phyloP scores from a whole-genome alignment of 2,113 vertebrate species.

The Poeciliopsis prolifica region DNA sequence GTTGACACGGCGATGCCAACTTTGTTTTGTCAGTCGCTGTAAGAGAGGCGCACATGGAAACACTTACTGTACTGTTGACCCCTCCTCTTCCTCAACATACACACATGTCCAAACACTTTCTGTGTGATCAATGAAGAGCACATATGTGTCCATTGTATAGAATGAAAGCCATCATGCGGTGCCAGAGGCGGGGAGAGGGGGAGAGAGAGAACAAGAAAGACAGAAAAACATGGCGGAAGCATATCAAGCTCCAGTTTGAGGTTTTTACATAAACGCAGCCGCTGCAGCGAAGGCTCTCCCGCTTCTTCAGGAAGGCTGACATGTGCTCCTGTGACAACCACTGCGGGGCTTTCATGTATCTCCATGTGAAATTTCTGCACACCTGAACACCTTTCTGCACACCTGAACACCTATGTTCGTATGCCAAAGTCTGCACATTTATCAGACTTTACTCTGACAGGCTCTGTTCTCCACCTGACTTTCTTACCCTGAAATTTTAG shows the following conservation, averaged over 20 bases:
- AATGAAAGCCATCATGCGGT: slow-evolving; percentile 38
- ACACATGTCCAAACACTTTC: slow-evolving; percentile 5
- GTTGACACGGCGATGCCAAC: slow-evolving; percentile 59
- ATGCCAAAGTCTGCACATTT: slow-evolving; percentile 28
- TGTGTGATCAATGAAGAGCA: slow-evolving; percentile 57
- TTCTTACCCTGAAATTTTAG: slow-evolving; percentile 68
- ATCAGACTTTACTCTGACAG: slow-evolving; percentile 62
- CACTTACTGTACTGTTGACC: slow-evolving; percentile 65
- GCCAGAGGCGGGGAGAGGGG: slow-evolving; percentile 16
- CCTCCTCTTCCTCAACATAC: slow-evolving; percentile 35
- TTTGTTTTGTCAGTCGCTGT: slow-evolving; percentile 48
- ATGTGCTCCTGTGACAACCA: slow-evolving; percentile 26
- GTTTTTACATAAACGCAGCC: background rate
- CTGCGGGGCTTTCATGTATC: slow-evolving; percentile 32
- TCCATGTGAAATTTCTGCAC: slow-evolving; percentile 16
- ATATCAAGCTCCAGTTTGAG: slow-evolving; percentile 29
- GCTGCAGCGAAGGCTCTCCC: slow-evolving; percentile 9
- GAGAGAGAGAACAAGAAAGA: background rate
- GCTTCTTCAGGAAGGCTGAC: slow-evolving; percentile 29
- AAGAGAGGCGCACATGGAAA: slow-evolving; percentile 70
- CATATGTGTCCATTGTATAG: slow-evolving; percentile 50
- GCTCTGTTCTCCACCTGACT: slow-evolving; percentile 71
- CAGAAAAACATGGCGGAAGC: slow-evolving; percentile 19
- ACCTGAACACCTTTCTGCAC: slow-evolving; percentile 29
- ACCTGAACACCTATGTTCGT: slow-evolving; percentile 22